These are phyloP conservation scores for Patiria miniata DNA, from an alignment of 35 echinoderm and acorn worm species.

Conservation along the genomic window DNA sequence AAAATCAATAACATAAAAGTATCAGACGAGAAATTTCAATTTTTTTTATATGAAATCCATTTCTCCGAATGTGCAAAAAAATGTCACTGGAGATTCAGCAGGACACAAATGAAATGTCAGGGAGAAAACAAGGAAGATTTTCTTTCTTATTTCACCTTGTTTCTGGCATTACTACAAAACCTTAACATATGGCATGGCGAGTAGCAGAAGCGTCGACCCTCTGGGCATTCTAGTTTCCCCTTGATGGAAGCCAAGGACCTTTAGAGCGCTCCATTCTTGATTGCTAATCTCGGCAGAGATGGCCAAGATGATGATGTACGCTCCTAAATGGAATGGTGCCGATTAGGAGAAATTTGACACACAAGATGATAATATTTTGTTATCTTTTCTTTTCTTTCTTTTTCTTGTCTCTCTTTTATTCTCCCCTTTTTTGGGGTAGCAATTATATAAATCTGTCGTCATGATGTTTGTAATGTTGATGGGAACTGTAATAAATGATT, in stretches of 20 bases:
- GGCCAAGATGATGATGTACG: slow-evolving; percentile 17
- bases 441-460: background rate
- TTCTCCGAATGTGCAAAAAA: too few relatives aligned
- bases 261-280: background rate
- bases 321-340: background rate
- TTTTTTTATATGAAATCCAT: too few relatives aligned
- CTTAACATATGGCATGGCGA: slow-evolving; percentile 8
- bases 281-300: slow-evolving; percentile 7
- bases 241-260: slow-evolving; percentile 19
- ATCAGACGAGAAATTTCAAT: too few relatives aligned
- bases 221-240: slow-evolving; percentile 21
- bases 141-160: too few relatives aligned
- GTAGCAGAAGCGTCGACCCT: background rate
- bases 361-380: background rate
- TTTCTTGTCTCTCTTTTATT: too few relatives aligned
- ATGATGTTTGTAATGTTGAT: background rate
- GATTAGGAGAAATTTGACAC: slow-evolving; percentile 8
- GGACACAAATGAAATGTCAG: too few relatives aligned
- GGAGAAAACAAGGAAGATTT: too few relatives aligned
- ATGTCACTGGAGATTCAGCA: too few relatives aligned
- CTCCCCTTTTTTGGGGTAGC: slow-evolving; percentile 8
- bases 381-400: too few relatives aligned
- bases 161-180: background rate
- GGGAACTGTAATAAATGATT: too few relatives aligned
- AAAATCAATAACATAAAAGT: too few relatives aligned